Percentiles rank a stretch among this genome's conserved stretches.
phyloP scores from a whole-genome alignment of 1,140 invertebrate species.

The Tetraneura akinire region DNA sequence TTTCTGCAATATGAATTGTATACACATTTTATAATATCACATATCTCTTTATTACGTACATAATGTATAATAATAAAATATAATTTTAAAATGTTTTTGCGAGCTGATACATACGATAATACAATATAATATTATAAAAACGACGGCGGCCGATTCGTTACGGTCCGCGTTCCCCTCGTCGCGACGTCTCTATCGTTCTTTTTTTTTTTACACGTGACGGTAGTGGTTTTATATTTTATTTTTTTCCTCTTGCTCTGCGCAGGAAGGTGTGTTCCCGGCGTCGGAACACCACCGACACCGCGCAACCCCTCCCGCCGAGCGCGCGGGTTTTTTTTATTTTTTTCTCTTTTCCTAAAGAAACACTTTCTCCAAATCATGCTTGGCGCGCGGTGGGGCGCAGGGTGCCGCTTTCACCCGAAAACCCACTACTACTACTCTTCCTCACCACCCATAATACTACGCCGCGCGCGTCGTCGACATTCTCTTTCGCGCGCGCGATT shows the following conservation, averaged over 20 bases:
- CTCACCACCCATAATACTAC: no score
- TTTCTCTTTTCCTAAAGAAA: slow-evolving; percentile 20
- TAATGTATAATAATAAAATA: neutral
- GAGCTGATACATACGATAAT: neutral
- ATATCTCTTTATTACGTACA: neutral
- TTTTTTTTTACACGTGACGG: slow-evolving; percentile 7
- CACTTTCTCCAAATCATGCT: slow-evolving; percentile 21
- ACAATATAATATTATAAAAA: no score
- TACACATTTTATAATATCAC: neutral
- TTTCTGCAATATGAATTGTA: no score
- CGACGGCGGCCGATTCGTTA: slow-evolving; percentile 28
- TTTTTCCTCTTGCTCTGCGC: neutral
- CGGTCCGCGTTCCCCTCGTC: slow-evolving; percentile 6
- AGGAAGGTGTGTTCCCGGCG: neutral
- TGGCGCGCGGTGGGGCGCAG: neutral
- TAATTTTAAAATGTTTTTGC: neutral
- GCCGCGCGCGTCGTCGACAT: neutral
- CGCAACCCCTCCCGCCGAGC: neutral
- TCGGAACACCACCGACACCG: neutral
- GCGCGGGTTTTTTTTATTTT: neutral
- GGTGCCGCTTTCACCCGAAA: slow-evolving; percentile 21
- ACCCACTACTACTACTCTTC: no score
- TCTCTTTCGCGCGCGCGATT: slow-evolving; percentile 22
- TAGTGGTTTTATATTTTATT: neutral
- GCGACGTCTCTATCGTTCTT: neutral